Evolutionary conservation across 2,113 vertebrate species (phyloP).

Genomic region (Bothrops jararaca): DNA sequence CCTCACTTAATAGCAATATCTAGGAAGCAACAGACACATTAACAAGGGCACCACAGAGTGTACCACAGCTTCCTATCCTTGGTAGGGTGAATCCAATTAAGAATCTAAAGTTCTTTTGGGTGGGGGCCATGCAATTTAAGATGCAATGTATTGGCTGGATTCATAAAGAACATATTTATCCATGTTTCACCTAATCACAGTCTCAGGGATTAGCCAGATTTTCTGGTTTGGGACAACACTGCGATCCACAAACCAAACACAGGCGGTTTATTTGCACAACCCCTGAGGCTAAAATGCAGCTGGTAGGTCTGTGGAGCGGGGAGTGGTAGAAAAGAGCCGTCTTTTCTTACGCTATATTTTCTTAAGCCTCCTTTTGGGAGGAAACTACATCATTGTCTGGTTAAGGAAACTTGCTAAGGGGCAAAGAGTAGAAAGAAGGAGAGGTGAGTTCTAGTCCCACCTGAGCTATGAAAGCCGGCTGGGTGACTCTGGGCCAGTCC

Average conservation of each 20-base stretch:
- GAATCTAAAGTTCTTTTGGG: background rate
- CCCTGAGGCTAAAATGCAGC: background rate
- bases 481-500: too few species aligned
- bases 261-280: background rate
- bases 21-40: too few species aligned
- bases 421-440: background rate
- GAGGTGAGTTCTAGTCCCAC: too few species aligned
- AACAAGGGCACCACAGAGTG: background rate
- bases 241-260: background rate
- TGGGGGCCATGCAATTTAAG: background rate
- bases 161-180: background rate
- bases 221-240: background rate
- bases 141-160: background rate
- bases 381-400: background rate
- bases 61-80: background rate
- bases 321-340: background rate
- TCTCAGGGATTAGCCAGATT: background rate
- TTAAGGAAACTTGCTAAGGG: background rate
- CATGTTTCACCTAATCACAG: background rate
- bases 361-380: background rate
- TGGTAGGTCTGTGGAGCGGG: background rate
- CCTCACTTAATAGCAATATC: too few species aligned
- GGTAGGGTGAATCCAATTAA: background rate
- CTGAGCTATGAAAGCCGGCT: too few species aligned
- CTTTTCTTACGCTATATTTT: background rate